Percentiles rank a stretch among this genome's conserved stretches.
These are phyloP conservation scores for Eueremaeus valkanovi DNA, from an alignment of 2,888 invertebrate genomes.

Conservation along the genomic window DNA sequence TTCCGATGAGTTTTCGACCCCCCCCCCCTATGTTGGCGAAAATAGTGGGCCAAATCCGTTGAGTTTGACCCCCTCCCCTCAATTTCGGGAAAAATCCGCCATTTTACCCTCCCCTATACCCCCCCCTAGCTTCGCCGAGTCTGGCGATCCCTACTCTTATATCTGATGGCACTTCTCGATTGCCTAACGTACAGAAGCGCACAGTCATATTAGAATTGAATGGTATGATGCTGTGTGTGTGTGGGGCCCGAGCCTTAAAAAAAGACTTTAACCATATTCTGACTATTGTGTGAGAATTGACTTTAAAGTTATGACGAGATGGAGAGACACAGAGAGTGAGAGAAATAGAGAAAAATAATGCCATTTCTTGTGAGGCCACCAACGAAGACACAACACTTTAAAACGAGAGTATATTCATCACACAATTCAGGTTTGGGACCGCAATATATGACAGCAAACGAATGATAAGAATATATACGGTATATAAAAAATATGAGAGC, in stretches of 20 bases:
- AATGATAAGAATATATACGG: background rate
- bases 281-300: slow-evolving; percentile 23
- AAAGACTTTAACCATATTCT: slow-evolving; percentile 18
- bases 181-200: background rate
- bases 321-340: background rate
- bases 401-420: background rate
- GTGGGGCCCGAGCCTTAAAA: background rate
- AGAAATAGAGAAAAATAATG: background rate
- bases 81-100: too few relatives aligned
- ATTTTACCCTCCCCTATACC: too few relatives aligned
- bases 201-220: background rate
- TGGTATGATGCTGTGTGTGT: background rate
- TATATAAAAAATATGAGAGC: too few relatives aligned
- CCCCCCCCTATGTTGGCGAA: too few relatives aligned
- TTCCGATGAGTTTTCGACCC: too few relatives aligned
- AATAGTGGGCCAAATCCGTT: too few relatives aligned
- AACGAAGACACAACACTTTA: slow-evolving; percentile 5
- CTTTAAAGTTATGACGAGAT: slow-evolving; percentile 24
- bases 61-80: too few relatives aligned
- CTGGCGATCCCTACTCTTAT: too few relatives aligned
- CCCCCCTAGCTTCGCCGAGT: too few relatives aligned
- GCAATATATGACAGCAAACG: background rate
- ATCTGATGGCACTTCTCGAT: too few relatives aligned
- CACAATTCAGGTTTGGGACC: background rate
- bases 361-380: background rate